Evolutionary conservation across 2,888 invertebrate species (phyloP).

Genomic region (Melangyna quadrimaculata): DNA sequence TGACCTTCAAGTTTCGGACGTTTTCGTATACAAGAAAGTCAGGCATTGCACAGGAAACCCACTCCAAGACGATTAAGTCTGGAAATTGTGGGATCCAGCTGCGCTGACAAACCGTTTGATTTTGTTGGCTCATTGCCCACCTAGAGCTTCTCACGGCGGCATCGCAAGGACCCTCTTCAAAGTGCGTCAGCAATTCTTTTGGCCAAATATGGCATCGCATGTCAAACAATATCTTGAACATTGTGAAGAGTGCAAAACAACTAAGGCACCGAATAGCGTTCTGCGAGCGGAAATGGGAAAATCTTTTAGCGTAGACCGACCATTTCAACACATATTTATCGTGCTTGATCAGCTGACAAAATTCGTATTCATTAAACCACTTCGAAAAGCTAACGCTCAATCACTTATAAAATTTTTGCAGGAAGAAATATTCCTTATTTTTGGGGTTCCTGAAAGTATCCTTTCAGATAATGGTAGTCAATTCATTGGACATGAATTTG

Average conservation of each 20-base stretch:
- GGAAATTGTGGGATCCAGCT: conserved; percentile 9
- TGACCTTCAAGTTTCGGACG: background rate
- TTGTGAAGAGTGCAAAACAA: background rate
- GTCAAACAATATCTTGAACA: background rate
- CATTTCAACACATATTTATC: background rate
- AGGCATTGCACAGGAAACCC: background rate
- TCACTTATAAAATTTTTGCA: background rate
- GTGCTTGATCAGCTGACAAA: conserved; percentile 13
- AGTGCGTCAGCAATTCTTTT: background rate
- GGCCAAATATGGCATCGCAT: conserved; percentile 11
- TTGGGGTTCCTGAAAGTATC: conserved; percentile 16
- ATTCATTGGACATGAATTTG: background rate
- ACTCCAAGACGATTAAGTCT: background rate
- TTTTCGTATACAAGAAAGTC: background rate
- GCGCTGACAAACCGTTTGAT: background rate
- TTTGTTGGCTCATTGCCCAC: background rate
- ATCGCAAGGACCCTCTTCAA: background rate
- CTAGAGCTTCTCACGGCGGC: conserved; percentile 1
- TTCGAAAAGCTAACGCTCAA: background rate
- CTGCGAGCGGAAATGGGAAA: conserved; percentile 5
- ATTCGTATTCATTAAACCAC: background rate
- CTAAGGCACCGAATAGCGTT: background rate
- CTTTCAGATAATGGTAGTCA: background rate
- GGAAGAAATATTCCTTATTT: background rate
- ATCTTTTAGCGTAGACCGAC: background rate